These are phyloP conservation scores for Ceratina japonica DNA, from an alignment of 1,140 invertebrate genomes.

Conservation along the genomic window DNA sequence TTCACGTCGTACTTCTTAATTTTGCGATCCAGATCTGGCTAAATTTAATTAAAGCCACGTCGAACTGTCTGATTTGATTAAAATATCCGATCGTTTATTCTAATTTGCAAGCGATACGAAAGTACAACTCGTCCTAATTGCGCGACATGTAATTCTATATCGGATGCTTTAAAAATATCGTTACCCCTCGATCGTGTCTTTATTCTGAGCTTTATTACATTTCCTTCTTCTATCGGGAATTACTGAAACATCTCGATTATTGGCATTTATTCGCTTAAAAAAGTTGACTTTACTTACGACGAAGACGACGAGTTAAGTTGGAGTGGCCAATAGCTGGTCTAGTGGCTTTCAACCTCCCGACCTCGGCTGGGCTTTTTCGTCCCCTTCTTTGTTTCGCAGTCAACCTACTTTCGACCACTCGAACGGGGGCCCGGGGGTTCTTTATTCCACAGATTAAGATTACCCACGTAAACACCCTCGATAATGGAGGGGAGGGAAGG, in stretches of 20 bases:
- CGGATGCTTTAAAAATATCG: too few species aligned
- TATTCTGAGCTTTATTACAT: too few species aligned
- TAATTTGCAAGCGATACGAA: too few species aligned
- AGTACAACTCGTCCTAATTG: too few species aligned
- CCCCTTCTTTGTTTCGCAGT: slow-evolving; percentile 41
- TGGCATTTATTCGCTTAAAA: slow-evolving; percentile 21
- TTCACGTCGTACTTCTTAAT: not conserved
- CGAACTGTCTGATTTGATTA: too few species aligned
- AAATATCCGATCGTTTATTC: too few species aligned
- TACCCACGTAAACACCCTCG: slow-evolving; percentile 72
- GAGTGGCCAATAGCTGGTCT: slow-evolving; percentile 61
- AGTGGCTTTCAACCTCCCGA: slow-evolving; percentile 36
- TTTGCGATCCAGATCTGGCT: too few species aligned
- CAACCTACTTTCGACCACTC: slow-evolving; percentile 45
- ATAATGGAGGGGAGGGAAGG: slow-evolving; percentile 15
- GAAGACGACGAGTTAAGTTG: slow-evolving; percentile 39
- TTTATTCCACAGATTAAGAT: slow-evolving; percentile 70
- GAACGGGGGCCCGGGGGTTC: slow-evolving; percentile 37
- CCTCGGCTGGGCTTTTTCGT: slow-evolving; percentile 38
- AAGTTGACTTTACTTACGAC: slow-evolving; percentile 52
- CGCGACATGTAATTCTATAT: too few species aligned
- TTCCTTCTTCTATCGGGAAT: not conserved
- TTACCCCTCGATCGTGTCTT: too few species aligned
- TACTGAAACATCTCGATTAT: not conserved
- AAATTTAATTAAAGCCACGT: too few species aligned